Evolutionary conservation across 2,797 vertebrate species (phyloP).

Genomic region (Crenuchus spilurus): DNA sequence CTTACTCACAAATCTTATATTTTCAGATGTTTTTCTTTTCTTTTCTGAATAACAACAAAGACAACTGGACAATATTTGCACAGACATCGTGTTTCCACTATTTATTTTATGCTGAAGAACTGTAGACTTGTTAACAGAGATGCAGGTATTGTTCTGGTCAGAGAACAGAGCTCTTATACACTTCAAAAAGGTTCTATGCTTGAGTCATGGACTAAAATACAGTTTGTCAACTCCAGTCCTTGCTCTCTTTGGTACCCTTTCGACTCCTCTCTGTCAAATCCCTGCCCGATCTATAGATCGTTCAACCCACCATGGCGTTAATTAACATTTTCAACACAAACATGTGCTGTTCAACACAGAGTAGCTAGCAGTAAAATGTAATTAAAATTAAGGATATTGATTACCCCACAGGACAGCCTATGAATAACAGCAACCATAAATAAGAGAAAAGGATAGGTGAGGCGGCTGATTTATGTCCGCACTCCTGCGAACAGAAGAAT

Average conservation of each 20-base stretch:
- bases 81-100: not conserved
- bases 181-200: not conserved
- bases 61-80: not conserved
- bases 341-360: slow-evolving; percentile 72
- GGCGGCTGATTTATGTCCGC: slow-evolving; percentile 79
- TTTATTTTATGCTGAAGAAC: not conserved
- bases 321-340: slow-evolving; percentile 80
- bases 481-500: slow-evolving; percentile 70
- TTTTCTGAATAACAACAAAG: too few relatives aligned
- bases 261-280: slow-evolving; percentile 24
- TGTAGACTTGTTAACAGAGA: not conserved
- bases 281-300: slow-evolving; percentile 22
- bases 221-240: not conserved
- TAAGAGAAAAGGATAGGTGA: slow-evolving; percentile 83
- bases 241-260: not conserved
- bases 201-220: not conserved
- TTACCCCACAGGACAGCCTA: slow-evolving; percentile 65
- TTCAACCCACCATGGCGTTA: slow-evolving; percentile 56
- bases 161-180: too few relatives aligned
- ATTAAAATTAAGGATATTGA: slow-evolving; percentile 87
- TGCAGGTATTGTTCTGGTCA: too few relatives aligned
- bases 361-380: slow-evolving; percentile 77
- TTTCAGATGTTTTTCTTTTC: slow-evolving; percentile 2
- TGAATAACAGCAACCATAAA: slow-evolving; percentile 83
- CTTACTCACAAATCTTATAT: not conserved